Conservation (phyloP, 2,888 invertebrate species). For the Standfussiana lucernea region DNA sequence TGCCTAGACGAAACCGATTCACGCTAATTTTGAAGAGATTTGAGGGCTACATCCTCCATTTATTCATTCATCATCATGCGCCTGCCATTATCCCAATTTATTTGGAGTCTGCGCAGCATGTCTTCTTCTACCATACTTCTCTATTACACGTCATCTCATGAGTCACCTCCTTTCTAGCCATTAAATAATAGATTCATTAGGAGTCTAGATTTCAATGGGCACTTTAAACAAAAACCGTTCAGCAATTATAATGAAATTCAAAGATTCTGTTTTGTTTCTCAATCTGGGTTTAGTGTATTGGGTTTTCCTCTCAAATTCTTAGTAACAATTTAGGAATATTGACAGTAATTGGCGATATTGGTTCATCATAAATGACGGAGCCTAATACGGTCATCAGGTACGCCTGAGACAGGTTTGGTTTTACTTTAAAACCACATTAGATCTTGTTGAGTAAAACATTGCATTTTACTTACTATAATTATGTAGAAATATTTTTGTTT, state of each 20-base stretch:
- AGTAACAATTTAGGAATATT: neutral
- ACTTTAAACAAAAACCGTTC: neutral
- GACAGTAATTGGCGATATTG: neutral
- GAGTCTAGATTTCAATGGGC: neutral
- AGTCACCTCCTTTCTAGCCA: too few relatives aligned
- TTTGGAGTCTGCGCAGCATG: too few relatives aligned
- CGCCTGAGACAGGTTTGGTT: conserved; percentile 2
- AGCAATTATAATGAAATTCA: neutral
- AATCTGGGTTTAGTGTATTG: conserved; percentile 11
- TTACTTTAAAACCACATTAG: neutral
- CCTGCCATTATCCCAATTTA: too few relatives aligned
- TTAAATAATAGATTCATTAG: neutral
- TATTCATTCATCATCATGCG: too few relatives aligned
- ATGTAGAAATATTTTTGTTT: neutral
- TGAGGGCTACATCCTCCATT: too few relatives aligned
- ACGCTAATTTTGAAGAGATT: too few relatives aligned
- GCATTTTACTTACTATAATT: neutral
- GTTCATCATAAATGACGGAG: neutral
- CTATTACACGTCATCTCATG: too few relatives aligned
- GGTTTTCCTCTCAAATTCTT: neutral
- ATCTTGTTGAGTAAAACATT: neutral
- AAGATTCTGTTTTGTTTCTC: neutral
- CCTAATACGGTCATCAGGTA: neutral
- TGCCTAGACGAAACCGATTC: too few relatives aligned
- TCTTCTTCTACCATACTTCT: too few relatives aligned